Percentiles rank a stretch among this genome's conserved stretches.
Evolutionary conservation across 2,888 invertebrate species (phyloP).

Genomic region (Cyrtodaria siliqua): DNA sequence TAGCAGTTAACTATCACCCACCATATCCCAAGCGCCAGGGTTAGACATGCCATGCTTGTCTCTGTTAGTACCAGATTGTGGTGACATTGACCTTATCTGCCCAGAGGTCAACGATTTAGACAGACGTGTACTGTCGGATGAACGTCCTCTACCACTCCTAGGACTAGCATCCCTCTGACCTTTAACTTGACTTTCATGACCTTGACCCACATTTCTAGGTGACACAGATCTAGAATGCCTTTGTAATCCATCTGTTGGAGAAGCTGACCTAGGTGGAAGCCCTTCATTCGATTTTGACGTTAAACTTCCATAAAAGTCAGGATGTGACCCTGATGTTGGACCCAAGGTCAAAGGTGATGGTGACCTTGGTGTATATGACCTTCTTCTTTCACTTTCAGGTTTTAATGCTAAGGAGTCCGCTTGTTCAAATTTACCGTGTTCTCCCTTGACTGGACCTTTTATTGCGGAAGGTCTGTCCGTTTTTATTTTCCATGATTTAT

Average conservation of each 20-base stretch:
- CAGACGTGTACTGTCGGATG: conserved; percentile 3
- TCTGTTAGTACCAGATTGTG: conserved; percentile 20
- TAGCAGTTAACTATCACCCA: conserved; percentile 54
- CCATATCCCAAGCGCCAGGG: conserved; percentile 49
- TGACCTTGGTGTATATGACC: conserved; percentile 46
- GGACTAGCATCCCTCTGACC: conserved; percentile 16
- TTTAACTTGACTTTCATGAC: conserved; percentile 5
- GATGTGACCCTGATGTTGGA: conserved; percentile 32
- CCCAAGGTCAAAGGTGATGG: conserved; percentile 55
- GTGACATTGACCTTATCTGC: conserved; percentile 49
- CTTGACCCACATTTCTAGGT: conserved; percentile 18
- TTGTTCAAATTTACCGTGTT: conserved; percentile 21
- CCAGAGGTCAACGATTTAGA: conserved; percentile 56
- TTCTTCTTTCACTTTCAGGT: conserved; percentile 11
- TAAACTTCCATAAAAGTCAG: conserved; percentile 23
- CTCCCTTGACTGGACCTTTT: conserved; percentile 52
- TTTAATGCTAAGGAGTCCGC: background rate
- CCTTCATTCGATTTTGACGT: conserved; percentile 43
- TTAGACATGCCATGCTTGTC: conserved; percentile 40
- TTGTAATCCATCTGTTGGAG: conserved; percentile 18
- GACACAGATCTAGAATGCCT: conserved; percentile 48
- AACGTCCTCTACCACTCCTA: too few relatives aligned
- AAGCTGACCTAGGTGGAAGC: conserved; percentile 16
- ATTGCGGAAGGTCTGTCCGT: conserved; percentile 2
- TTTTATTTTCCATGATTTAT: conserved; percentile 26